Base-by-base conservation (phyloP, 2,113 vertebrate species). In the Semnornis frantzii region DNA sequence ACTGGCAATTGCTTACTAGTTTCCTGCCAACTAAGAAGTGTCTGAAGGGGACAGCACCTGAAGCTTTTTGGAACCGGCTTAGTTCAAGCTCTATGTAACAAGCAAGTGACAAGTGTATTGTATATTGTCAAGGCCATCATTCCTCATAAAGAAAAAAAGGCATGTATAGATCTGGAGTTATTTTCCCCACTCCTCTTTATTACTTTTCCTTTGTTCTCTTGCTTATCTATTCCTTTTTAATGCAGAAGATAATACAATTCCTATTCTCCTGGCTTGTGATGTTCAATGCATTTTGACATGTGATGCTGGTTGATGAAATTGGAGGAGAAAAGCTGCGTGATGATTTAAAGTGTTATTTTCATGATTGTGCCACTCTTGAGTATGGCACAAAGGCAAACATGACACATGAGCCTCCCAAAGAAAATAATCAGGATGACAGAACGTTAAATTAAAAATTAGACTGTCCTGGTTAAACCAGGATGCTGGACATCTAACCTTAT, bases 361-460 rank as follows among this genome's bases (percentile, higher is more conserved):
- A 96, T 94, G 76, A 95, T 88, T 94, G 89, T 91, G 82, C 83
- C 92, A 94, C 96, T 97, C 92, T 87, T 83, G 89, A 96, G 81
- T 63, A 78, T 80, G 87, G 88, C 94, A 95, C 92, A 95, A 92
- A 97, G 89, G 92, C 88, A 92, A 94, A 92, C 83, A 85, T 94
- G 93, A 95, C 57, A 96, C 72, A 95, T 86, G 91, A 92, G 91
- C 44, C 64, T 95, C 90, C 52, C n/a, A 0, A 92, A 95, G 89
- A 93, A 97, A 96, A 97, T 93, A 97, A 97, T 97, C 75, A 91
- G 87, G 93, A 93, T 89, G 83, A 97, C 97, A 81, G 65, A 48
- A 97, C 75, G 68, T 80, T 95, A 97, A 97, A 96, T 97, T 97
- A 93, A 89, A 96, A 96, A 95, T 94, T 96, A 96, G 96, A 89